Percentiles rank a stretch among this genome's conserved stretches.
Conservation (phyloP, 2,797 vertebrate species). For the Megalops cyprinoides region DNA sequence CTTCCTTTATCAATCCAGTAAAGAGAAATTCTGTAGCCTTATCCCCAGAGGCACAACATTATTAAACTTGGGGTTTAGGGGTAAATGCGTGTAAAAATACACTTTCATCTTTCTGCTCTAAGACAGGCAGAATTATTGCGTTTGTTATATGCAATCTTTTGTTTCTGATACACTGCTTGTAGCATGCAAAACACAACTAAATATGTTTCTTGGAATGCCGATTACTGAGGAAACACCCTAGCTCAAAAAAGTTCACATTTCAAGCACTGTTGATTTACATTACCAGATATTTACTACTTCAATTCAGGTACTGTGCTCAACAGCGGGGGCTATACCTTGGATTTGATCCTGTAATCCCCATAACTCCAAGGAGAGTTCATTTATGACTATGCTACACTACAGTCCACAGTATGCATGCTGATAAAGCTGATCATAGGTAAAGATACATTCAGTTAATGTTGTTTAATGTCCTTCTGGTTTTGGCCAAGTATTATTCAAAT, state of each 20-base stretch:
- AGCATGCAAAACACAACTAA: neutral
- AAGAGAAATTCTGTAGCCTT: neutral
- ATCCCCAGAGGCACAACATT: neutral
- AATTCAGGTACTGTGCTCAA: neutral
- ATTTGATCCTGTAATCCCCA: neutral
- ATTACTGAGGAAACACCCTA: no score
- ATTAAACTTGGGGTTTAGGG: neutral
- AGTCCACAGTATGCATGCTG: neutral
- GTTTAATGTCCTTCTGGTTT: neutral
- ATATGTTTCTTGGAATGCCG: no score
- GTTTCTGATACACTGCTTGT: neutral
- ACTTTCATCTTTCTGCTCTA: neutral
- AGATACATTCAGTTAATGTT: neutral
- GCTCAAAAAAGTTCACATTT: no score
- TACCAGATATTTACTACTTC: neutral
- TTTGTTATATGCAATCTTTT: neutral
- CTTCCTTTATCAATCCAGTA: constrained; percentile 16
- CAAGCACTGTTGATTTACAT: neutral
- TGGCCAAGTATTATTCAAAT: neutral
- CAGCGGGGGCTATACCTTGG: no score
- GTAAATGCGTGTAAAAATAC: constrained; percentile 30
- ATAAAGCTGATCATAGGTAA: constrained; percentile 1
- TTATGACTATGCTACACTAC: neutral
- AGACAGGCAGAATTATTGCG: neutral
- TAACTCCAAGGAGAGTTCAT: neutral